Evolutionary conservation across 2,888 invertebrate genomes (phyloP).

Genomic region (Malthinus flaveolus): DNA sequence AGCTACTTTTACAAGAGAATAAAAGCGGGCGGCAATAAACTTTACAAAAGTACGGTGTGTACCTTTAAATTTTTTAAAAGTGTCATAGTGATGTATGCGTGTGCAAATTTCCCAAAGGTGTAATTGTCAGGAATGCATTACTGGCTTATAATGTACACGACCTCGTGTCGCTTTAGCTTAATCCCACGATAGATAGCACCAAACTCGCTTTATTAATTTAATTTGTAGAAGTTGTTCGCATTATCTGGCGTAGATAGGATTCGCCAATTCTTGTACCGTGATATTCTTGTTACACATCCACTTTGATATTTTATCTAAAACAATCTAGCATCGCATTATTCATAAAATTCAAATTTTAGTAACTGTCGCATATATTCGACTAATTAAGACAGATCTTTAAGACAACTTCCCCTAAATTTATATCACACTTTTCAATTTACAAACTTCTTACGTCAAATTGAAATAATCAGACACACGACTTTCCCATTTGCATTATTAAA

Average conservation of each 20-base stretch:
- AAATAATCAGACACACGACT: too few relatives aligned
- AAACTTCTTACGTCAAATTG: too few relatives aligned
- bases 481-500: too few relatives aligned
- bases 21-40: conserved; percentile 13
- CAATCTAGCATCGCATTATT: not conserved
- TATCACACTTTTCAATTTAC: too few relatives aligned
- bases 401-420: too few relatives aligned
- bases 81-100: conserved; percentile 33
- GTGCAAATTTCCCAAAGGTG: conserved; percentile 41
- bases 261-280: not conserved
- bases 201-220: conserved; percentile 35
- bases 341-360: conserved; percentile 3
- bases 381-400: not conserved
- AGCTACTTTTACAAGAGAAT: too few relatives aligned
- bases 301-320: conserved; percentile 12
- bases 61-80: conserved; percentile 32
- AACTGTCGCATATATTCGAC: not conserved
- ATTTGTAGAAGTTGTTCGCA: conserved; percentile 30
- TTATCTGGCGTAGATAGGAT: conserved; percentile 23
- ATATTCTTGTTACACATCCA: conserved; percentile 21
- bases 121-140: conserved; percentile 42
- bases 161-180: conserved; percentile 32
- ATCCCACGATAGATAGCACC: conserved; percentile 35
- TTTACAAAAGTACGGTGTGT: conserved; percentile 9
- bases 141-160: conserved; percentile 39